A percentile compares a stretch with the other conserved stretches of the same genome.
These are phyloP conservation scores for Mionectes macconnelli DNA, from an alignment of 2,113 vertebrate genomes.

Conservation along the genomic window DNA sequence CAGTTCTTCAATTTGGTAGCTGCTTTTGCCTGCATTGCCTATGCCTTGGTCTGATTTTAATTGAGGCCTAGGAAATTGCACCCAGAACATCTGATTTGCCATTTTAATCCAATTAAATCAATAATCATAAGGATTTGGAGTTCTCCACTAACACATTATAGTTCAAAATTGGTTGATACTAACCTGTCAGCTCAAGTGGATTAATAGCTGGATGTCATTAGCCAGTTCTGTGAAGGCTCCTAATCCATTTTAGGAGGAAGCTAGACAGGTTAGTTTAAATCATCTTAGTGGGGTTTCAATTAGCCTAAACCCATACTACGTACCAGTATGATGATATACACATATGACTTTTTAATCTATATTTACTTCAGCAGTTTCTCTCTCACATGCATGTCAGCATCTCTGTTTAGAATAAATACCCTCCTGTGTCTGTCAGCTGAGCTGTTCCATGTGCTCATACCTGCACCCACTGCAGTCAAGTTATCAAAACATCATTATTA, in stretches of 20 bases:
- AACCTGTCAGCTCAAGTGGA: slow-evolving; percentile 29
- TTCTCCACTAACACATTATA: background rate
- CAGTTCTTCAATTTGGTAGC: background rate
- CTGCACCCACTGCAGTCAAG: background rate
- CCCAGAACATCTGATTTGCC: background rate
- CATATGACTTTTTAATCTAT: background rate
- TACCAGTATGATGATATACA: background rate
- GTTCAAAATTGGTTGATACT: slow-evolving; percentile 18
- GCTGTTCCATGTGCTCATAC: background rate
- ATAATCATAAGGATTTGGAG: slow-evolving; percentile 20
- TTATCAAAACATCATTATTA: background rate
- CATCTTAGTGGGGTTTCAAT: slow-evolving; percentile 31
- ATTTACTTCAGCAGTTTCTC: background rate
- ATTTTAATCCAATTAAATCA: slow-evolving; percentile 48
- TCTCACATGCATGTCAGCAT: background rate
- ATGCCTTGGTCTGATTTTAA: background rate
- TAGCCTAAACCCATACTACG: background rate
- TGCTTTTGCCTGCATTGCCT: background rate
- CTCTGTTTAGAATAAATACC: background rate
- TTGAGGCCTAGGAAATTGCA: background rate
- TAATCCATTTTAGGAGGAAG: slow-evolving; percentile 28
- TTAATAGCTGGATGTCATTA: slow-evolving; percentile 18
- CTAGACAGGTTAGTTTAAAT: slow-evolving; percentile 42
- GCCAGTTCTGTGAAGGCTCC: background rate
- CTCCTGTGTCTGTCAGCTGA: background rate